Percentiles rank a stretch among this genome's conserved stretches.
phyloP scores from a whole-genome alignment of 1,140 invertebrate species.

The Brachionus manjavacas region DNA sequence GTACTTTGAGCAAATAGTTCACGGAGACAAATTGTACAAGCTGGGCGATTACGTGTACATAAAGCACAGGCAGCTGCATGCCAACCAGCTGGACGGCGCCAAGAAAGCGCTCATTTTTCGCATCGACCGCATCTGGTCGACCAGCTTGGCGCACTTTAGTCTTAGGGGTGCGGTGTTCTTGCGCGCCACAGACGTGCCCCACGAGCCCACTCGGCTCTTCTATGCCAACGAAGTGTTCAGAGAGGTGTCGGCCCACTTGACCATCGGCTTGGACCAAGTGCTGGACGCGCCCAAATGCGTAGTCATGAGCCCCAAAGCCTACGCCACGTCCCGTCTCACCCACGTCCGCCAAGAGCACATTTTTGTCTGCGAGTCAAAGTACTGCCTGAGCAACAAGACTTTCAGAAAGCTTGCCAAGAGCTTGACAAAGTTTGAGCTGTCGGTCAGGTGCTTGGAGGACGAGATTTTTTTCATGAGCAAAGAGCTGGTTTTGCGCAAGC shows the following conservation, averaged over 20 bases:
- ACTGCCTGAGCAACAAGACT: background rate
- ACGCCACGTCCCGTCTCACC: background rate
- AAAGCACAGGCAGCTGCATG: background rate
- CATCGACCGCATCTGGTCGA: conserved; percentile 1
- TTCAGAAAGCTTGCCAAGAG: conserved; percentile 38
- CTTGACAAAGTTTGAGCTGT: background rate
- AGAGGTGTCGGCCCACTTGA: background rate
- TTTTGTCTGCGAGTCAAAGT: conserved; percentile 20
- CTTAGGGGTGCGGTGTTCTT: conserved; percentile 90
- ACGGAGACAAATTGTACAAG: background rate
- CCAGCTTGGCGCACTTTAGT: conserved; percentile 64
- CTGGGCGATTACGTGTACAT: conserved; percentile 26
- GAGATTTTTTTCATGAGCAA: background rate
- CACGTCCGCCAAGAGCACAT: background rate
- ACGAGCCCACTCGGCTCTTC: conserved; percentile 68
- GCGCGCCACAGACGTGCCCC: conserved; percentile 76
- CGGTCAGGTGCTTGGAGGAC: conserved; percentile 3
- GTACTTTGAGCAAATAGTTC: conserved; percentile 18
- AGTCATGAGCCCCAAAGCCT: background rate
- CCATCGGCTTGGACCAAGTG: background rate
- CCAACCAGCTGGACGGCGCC: background rate
- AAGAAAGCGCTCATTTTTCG: conserved; percentile 1
- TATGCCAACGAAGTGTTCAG: conserved; percentile 87
- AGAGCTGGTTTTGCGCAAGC: background rate
- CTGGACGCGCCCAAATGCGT: background rate